phyloP scores from a whole-genome alignment of 2,888 invertebrate species.

The Drosophila infuscata region DNA sequence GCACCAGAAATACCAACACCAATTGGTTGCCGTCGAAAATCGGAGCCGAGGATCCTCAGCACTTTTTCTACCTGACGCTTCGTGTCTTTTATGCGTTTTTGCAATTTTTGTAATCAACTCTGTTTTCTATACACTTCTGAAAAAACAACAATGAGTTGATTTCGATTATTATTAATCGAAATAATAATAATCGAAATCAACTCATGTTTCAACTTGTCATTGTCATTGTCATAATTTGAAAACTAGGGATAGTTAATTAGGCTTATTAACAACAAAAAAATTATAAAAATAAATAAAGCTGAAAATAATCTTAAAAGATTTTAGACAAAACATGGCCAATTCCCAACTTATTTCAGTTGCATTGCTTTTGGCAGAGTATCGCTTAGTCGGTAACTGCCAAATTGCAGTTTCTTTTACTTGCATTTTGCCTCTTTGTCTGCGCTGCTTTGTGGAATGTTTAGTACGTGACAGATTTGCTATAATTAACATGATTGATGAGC shows the following conservation, averaged over 20 bases:
- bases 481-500: conserved; percentile 74
- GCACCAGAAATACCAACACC: conserved; percentile 15
- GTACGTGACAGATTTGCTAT: conserved; percentile 73
- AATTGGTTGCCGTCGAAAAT: conserved; percentile 13
- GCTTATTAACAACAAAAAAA: background rate
- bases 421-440: conserved; percentile 29
- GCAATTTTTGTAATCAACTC: conserved; percentile 30
- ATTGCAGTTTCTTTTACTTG: background rate
- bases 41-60: conserved; percentile 3
- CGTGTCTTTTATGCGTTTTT: conserved; percentile 64
- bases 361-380: conserved; percentile 4
- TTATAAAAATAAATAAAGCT: background rate
- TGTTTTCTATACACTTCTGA: conserved; percentile 8
- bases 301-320: background rate
- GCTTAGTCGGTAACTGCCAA: background rate
- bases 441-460: conserved; percentile 51
- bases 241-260: background rate
- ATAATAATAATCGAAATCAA: too few relatives aligned
- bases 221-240: background rate
- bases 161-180: background rate
- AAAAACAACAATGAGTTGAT: background rate
- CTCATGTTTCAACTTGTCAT: background rate
- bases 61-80: conserved; percentile 49
- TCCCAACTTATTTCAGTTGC: background rate
- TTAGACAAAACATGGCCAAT: background rate